These are phyloP conservation scores for Etheostoma cragini DNA, from an alignment of 2,113 vertebrate genomes.

Conservation along the genomic window DNA sequence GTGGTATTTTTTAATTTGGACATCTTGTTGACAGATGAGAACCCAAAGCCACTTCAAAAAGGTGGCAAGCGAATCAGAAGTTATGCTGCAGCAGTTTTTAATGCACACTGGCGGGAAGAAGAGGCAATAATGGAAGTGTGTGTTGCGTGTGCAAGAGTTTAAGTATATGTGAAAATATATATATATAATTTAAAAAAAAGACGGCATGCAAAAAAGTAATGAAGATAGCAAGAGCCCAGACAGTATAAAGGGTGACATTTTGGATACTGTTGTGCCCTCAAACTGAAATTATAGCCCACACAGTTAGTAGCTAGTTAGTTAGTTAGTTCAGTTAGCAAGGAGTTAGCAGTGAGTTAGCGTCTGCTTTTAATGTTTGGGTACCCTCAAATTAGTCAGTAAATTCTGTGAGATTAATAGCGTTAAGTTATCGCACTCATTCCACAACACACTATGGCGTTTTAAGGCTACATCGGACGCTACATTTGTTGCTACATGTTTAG, in stretches of 20 bases:
- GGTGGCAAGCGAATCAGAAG: conserved; percentile 29
- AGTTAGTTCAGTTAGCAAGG: neutral
- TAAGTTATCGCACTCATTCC: neutral
- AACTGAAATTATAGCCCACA: neutral
- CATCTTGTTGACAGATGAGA: conserved; percentile 69
- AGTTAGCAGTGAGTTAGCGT: neutral
- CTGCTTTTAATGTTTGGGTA: neutral
- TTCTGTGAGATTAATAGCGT: neutral
- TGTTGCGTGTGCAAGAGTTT: neutral
- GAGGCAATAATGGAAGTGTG: neutral
- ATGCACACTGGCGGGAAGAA: neutral
- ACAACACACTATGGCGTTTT: neutral
- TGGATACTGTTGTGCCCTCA: neutral
- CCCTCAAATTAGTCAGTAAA: neutral
- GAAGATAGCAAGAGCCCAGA: neutral
- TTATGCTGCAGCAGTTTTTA: conserved; percentile 27
- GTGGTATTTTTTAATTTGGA: conserved; percentile 60
- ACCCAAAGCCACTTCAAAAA: conserved; percentile 53
- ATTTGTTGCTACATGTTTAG: neutral
- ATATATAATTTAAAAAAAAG: too few relatives aligned
- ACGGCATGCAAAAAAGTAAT: neutral
- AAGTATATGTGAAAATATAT: neutral
- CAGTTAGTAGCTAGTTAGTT: neutral
- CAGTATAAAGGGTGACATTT: neutral
- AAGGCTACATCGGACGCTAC: neutral